These are phyloP conservation scores for Corythornis madagascariensis DNA, from an alignment of 2,113 vertebrate genomes.

Conservation along the genomic window DNA sequence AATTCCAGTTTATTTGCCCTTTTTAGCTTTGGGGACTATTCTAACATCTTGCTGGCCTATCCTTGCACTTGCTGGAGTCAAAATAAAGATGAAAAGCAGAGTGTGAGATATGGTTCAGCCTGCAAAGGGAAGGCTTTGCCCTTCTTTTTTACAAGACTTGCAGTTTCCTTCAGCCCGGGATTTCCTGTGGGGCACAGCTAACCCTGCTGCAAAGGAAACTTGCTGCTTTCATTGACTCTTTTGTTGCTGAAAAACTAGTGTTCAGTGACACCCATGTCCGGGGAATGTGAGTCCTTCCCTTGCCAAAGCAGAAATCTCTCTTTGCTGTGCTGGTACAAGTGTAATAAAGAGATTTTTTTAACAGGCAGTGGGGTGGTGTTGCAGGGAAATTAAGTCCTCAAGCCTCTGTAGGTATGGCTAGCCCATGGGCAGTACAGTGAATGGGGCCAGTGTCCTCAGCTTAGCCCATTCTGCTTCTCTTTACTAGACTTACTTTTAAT, in stretches of 20 bases:
- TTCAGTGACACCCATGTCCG: not conserved
- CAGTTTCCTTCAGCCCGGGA: conserved; percentile 35
- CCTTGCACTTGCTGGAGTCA: not conserved
- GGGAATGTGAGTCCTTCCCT: not conserved
- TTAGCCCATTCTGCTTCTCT: not conserved
- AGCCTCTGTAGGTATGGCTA: not conserved
- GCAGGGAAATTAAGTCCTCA: not conserved
- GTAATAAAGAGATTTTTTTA: not conserved
- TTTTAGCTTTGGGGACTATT: not conserved
- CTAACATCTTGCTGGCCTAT: not conserved
- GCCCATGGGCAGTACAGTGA: not conserved
- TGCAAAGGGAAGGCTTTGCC: conserved; percentile 43
- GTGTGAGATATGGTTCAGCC: not conserved
- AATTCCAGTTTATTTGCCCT: not conserved
- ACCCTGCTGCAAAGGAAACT: conserved; percentile 51
- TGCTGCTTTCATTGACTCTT: conserved; percentile 52
- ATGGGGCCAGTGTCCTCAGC: not conserved
- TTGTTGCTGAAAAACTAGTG: conserved; percentile 46
- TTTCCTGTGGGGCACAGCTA: conserved; percentile 69
- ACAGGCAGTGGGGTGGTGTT: not conserved
- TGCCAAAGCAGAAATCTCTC: not conserved
- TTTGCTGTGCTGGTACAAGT: not conserved
- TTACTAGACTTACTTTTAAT: not conserved
- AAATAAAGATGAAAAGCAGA: not conserved
- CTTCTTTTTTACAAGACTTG: conserved; percentile 44